A percentile compares a stretch with the other conserved stretches of the same genome.
These are phyloP conservation scores for Hafferia zeledoni DNA, from an alignment of 2,797 vertebrate species.

Conservation along the genomic window DNA sequence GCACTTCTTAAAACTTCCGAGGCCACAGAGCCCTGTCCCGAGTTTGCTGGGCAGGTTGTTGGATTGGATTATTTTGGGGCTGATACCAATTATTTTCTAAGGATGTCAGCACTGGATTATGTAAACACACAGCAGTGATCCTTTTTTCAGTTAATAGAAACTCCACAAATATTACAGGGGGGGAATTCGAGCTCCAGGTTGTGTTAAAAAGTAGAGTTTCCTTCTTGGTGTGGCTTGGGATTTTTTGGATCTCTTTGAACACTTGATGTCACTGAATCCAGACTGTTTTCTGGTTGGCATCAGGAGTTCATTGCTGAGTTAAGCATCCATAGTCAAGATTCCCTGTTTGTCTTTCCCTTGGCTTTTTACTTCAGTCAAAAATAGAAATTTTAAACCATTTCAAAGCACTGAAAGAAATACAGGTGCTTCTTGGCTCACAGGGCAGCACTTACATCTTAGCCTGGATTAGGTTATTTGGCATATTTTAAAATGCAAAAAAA, in stretches of 20 bases:
- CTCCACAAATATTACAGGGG: not conserved
- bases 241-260: not conserved
- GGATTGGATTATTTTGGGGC: not conserved
- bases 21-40: not conserved
- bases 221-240: not conserved
- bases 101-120: not conserved
- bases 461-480: not conserved
- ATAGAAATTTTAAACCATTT: not conserved
- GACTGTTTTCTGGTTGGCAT: not conserved
- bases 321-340: not conserved
- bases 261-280: not conserved
- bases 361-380: not conserved
- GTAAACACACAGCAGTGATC: not conserved
- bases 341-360: not conserved
- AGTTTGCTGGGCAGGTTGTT: not conserved
- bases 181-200: not conserved
- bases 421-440: not conserved
- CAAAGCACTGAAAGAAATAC: not conserved
- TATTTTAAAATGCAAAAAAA: not conserved
- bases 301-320: not conserved
- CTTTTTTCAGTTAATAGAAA: not conserved
- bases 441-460: not conserved
- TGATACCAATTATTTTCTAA: not conserved
- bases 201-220: not conserved
- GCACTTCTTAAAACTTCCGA: slow-evolving; percentile 32